Evolutionary conservation across 1,140 invertebrate species (phyloP), one percentile per base, ranked within the genome.

Genomic region (Eueides isabella): DNA sequence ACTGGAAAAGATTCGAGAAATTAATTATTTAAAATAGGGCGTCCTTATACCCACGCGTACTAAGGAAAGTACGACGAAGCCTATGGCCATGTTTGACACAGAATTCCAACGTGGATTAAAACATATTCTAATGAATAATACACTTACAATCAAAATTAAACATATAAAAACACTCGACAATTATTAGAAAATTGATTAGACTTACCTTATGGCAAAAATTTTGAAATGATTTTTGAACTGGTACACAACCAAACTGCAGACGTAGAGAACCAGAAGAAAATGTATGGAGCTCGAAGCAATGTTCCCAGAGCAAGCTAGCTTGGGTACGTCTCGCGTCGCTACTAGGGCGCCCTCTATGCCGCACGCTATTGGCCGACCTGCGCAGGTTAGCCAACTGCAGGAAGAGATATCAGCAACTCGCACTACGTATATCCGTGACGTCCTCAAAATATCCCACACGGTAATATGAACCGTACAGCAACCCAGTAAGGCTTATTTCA

Each of bases 261-360:
- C 91, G 90, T 90, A 93, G 87, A 91, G 92, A 92, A 88, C 89
- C 89, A 91, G 90, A 93, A 93, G 91, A 91, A 92, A 93, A 92
- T 93, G 92, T 93, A 93, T 93, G 92, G 88, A 88, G 91, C 92
- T 92, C 91, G 89, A 92, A 93, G 90, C 87, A 93, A 93, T 91
- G 89, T 92, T 92, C 90, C 89, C 89, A 89, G 87, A 86, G 80
- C 85, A 83, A 92, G 87, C 89, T 89, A 86, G 91, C 91, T 92
- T 91, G 91, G 87, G 88, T 88, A 83, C 85, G 85, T 74, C 83
- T 90, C 92, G 92, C 92, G 92, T 93, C 91, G 87, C 86, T 85
- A 87, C 87, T 72, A 70, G 75, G 87, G 90, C 90, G 91, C 82
- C 91, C 86, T 84, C 91, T 93, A 93, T 79, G 35, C 83, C 72